Evolutionary conservation across 2,888 invertebrate species (phyloP).

Genomic region (Eurytoma californica): DNA sequence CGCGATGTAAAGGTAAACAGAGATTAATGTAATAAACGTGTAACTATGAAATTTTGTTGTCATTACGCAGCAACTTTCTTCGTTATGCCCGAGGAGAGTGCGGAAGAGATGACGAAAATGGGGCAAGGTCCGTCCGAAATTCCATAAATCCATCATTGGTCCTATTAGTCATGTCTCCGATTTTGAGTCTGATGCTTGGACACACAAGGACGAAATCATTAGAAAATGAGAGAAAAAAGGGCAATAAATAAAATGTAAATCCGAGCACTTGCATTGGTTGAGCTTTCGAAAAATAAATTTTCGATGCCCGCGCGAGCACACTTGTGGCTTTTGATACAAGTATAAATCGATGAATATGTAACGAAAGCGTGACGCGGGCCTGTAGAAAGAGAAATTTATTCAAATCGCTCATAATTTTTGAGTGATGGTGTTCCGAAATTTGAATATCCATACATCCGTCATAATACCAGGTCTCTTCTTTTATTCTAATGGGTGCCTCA

Average conservation of each 20-base stretch:
- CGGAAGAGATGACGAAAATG: neutral
- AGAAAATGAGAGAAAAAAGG: too few species aligned
- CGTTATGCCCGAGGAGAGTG: neutral
- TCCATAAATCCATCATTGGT: neutral
- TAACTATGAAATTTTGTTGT: neutral
- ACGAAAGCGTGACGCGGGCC: neutral
- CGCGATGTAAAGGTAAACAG: neutral
- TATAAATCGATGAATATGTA: slow-evolving; percentile 10
- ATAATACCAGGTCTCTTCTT: neutral
- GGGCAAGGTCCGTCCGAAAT: neutral
- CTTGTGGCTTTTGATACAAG: slow-evolving; percentile 1
- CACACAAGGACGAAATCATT: neutral
- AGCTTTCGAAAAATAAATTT: slow-evolving; percentile 10
- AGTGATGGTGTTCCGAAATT: slow-evolving; percentile 29
- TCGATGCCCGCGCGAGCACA: neutral
- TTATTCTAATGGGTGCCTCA: slow-evolving; percentile 36
- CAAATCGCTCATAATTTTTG: slow-evolving; percentile 18
- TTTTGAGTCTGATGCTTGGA: neutral
- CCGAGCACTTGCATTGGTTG: neutral
- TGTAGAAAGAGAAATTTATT: slow-evolving; percentile 35
- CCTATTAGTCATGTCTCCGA: neutral
- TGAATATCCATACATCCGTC: slow-evolving; percentile 14
- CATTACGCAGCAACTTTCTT: neutral
- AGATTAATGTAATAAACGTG: neutral
- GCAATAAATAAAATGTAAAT: neutral